Evolutionary conservation across 2,113 vertebrate genomes (phyloP), one percentile per base, ranked within the genome.

Genomic region (Myiozetetes cayanensis): DNA sequence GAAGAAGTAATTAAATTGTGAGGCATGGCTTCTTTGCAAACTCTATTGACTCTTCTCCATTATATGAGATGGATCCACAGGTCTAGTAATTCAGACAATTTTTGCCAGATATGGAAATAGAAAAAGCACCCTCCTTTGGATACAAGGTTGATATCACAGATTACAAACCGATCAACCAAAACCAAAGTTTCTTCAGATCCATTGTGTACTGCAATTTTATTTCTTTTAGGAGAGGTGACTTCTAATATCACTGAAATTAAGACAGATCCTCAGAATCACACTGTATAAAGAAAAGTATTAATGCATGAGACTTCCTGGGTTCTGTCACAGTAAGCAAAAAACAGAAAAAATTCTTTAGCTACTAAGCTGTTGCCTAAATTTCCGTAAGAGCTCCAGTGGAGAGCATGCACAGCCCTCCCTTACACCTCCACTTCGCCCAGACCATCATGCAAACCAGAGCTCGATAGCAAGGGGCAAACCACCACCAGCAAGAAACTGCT

Each of bases 381-480:
- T 78, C 50, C 5, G 14, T 13, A 6, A 27, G 24, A 1, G 0
- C 7, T 62, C 6, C 37, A 14, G 15, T 8, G 8, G 14, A 67
- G 10, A 41, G 10, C 12, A 23, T 4, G 10, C 10, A 70, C 20
- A 33, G 33, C 23, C 44, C 47, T 80, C 23, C 23, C 23, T 39
- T 86, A 47, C 33, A 61, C 8, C 19, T 79, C 39, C 44, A 14
- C 41, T 79, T 79, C 37, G 14, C 4, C 14, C 14, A 82, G 21
- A 39, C 8, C 27, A 22, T 31, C 6, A 8, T 1, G 1, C n/a
- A 85, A 78, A 82, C 12, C 31, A 49, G 7, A 71, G 12, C 24
- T 49, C 44, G 28, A 74, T 30, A 37, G 30, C 6, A 37, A 77
- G 21, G 25, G 24, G 5, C 15, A 53, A 39, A 61, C 39, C 30